Evolutionary conservation across 37 sponge, comb jelly and placozoan genomes (phyloP), one percentile per base, ranked within the genome.

Genomic region (Oopsacas minuta): DNA sequence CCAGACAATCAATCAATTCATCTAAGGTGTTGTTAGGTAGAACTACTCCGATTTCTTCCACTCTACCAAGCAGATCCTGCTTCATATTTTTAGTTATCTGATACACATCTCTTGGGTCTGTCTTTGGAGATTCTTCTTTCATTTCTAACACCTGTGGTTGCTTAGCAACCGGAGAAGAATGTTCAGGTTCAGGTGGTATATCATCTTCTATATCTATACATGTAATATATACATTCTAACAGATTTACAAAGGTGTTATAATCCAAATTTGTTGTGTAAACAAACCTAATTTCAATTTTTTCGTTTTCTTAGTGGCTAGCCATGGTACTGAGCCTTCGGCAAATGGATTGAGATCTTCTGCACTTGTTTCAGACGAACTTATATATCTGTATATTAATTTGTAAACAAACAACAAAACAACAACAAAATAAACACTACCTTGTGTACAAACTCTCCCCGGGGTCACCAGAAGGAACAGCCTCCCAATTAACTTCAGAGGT

Each of bases 21-120:
- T 96, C 96, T 81, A 96, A 85, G 28, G 94, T 96, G 75, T 96
- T 96, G 83, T 86, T 81, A 20, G 96, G 96, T 12, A 96, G 88
- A 49, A 90, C 81, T 25, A 90, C 89, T 34, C 85, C 81, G 25
- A 96, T 87, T 5, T 88, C 84, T 17, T 91, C 92, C 52, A 96
- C 38, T 52, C 90, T 91, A 30, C 39, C 38, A 82, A 93, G 52
- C 82, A 95, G 61, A 15, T 95, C 90, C 12, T 91, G 90, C 42
- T 95, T 95, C 88, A 93, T 61, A 34, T 61, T 34, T 12, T 12
- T 61, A n/a, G 75, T 61, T 3, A 10, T 25, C 20, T 61, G 75
- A n/a, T 61, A 61, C 75, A n/a, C 22, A 12, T 61, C 75, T 10
- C 75, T 61, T 5, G 75, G 75, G 28, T 61, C 30, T 10, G 75